Base-by-base conservation (phyloP, 1,140 invertebrate species). In the Sycophaga agraensis region DNA sequence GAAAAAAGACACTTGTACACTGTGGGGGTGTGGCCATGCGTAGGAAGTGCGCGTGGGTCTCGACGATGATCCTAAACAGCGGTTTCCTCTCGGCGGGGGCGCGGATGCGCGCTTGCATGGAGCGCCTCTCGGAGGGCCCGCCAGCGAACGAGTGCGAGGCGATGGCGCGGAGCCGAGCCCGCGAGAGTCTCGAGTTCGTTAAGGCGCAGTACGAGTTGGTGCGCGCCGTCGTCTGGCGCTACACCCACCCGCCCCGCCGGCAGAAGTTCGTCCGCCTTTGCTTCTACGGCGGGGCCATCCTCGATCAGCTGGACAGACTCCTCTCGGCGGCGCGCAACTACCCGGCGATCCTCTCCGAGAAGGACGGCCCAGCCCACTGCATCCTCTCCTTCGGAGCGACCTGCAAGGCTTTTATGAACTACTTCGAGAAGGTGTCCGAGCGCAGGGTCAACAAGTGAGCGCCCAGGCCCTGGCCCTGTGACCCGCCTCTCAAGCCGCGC, bases 351-450 rank as follows among this genome's bases (percentile, higher is more conserved):
- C 61, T 67, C 1, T 35, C 46, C 22, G 57, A 24, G 1, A 60
- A 46, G 50, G 60, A 59, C 19, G 59, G 57, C n/a, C 8, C 51
- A 4, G 59, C 64, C 12, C 12, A 31, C 4, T 39, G 24, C 9
- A 49, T 73, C 7, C n/a, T 19, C 3, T 42, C 17, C 0, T 77
- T 76, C 31, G 31, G 61, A 1, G 28, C 46, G 4, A 56, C 65
- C 16, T 79, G 75, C 65, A 80, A 79, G 58, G 58, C 66, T 4
- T 81, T 80, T 48, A 79, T 81, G 77, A 73, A 80, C 35, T 74
- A 74, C 43, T 81, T 80, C 50, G 79, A 81, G 63, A 80, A 73
- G 26, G 64, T 76, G n/a, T 77, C 79, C 0, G 79, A 81, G 42
- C 68, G 69, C 21, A 74, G 65, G 46, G 45, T 79, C 35, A 81